Conservation (phyloP, 2,888 invertebrate species). For the Habrosyne pyritoides region DNA sequence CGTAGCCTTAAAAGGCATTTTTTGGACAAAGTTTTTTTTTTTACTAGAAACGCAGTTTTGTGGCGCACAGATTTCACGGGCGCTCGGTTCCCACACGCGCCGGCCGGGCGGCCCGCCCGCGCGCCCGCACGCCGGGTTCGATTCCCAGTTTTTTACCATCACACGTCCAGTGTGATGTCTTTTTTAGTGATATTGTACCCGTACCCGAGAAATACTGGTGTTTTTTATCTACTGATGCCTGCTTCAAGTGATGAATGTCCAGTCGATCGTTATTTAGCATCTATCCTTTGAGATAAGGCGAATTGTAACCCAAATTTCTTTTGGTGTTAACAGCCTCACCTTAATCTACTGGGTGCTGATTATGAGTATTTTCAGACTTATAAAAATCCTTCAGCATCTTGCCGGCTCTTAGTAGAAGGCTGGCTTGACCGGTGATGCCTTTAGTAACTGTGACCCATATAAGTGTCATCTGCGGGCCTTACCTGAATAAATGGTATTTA, state of each 20-base stretch:
- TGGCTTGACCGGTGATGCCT: no score
- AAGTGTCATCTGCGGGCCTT: no score
- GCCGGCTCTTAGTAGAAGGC: no score
- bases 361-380: no score
- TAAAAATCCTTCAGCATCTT: no score
- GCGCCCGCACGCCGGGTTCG: conserved; percentile 17
- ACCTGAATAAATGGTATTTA: no score
- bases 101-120: conserved; percentile 32
- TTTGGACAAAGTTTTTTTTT: conserved; percentile 26
- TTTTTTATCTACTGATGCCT: not conserved
- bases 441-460: no score
- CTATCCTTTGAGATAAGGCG: not conserved
- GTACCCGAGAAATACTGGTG: not conserved
- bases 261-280: not conserved
- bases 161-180: conserved; percentile 8
- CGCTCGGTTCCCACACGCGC: conserved; percentile 41
- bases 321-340: no score
- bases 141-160: conserved; percentile 13
- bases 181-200: conserved; percentile 4
- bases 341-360: no score
- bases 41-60: conserved; percentile 17
- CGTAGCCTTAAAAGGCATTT: conserved; percentile 14
- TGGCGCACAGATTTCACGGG: conserved; percentile 43
- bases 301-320: not conserved
- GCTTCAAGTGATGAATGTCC: not conserved